Base-by-base conservation (phyloP, 2,888 invertebrate species). In the Oasisia sp. region DNA sequence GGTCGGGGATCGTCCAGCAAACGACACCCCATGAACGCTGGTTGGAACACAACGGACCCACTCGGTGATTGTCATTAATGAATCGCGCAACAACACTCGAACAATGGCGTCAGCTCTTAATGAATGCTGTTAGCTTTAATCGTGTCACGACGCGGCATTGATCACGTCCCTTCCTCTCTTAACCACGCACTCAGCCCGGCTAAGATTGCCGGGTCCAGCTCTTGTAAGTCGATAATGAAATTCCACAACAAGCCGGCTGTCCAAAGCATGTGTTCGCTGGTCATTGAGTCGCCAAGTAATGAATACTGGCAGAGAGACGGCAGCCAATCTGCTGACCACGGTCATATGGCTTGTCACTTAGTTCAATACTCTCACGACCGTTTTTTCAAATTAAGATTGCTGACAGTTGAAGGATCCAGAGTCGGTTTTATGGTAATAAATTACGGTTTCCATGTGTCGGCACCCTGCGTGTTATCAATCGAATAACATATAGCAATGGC, bases 211-310 rank as follows among this genome's bases (percentile, higher is more conserved):
- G 74, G 7, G 74, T 74, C 74, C 27, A 27, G 74, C 74, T 74
- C 74, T 74, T 27, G 74, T 74, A 74, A 74, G 74, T 74, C 74
- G 74, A 74, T 74, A 74, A 74, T 74, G 74, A 74, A 74, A 74
- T 74, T 74, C 74, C 19, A 74, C 74, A 74, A 74, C 74, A 74
- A 74, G 74, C 19, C 74, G 27, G 74, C 19, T n/a, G n/a, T n/a
- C 74, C 27, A 19, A 14, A 14, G 74, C 74, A 74, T 27, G 74
- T 27, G 74, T 27, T 50, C 74, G 19, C 74, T 19, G 14, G 74
- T 74, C 74, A 7, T 7, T 27, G 27, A 27, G 74, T 74, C 74
- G 74, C 74, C 74, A 74, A 27, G 74, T 74, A 74, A 74, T 74
- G 27, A n/a, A 27, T 14, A 74, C 74, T 74, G 74, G n/a, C 74